These are phyloP conservation scores for Epizoanthus ramosus DNA, from an alignment of 92 coral and sea anemone genomes.

Conservation along the genomic window DNA sequence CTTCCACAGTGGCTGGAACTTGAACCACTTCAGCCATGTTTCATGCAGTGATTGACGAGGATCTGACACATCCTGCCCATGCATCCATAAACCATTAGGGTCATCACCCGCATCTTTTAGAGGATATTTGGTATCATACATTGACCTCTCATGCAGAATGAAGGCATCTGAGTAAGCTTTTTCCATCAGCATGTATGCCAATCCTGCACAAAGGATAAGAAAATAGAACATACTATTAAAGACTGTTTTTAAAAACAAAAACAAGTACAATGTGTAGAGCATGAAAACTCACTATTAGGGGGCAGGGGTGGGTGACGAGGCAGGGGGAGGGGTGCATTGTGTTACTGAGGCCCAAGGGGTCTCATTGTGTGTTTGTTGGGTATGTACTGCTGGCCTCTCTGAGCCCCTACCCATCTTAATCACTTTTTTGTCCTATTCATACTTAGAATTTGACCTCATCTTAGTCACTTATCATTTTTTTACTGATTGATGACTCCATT, in stretches of 20 bases:
- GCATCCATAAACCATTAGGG: slow-evolving; percentile 54
- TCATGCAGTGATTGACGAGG: slow-evolving; percentile 81
- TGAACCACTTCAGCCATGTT: slow-evolving; percentile 85
- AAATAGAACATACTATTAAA: not conserved
- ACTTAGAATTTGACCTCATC: no score
- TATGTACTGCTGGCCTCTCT: no score
- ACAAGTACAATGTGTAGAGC: not conserved
- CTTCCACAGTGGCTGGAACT: slow-evolving; percentile 96
- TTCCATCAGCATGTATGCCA: slow-evolving; percentile 88
- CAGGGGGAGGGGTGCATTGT: no score
- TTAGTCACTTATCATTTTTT: no score
- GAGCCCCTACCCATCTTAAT: no score
- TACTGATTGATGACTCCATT: no score
- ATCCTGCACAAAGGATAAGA: slow-evolving; percentile 53
- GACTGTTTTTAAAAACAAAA: not conserved
- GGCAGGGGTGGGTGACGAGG: no score
- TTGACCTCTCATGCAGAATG: slow-evolving; percentile 81
- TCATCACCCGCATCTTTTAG: slow-evolving; percentile 67
- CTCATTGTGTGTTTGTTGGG: no score
- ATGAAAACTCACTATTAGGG: not conserved
- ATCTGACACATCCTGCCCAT: slow-evolving; percentile 79
- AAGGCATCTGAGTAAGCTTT: slow-evolving; percentile 90
- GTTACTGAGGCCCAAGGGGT: no score
- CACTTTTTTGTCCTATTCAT: no score
- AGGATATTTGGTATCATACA: slow-evolving; percentile 70